Conservation (phyloP, 30 jellyfish, hydroid and myxozoan genomes). For the Turritopsis dohrnii region DNA sequence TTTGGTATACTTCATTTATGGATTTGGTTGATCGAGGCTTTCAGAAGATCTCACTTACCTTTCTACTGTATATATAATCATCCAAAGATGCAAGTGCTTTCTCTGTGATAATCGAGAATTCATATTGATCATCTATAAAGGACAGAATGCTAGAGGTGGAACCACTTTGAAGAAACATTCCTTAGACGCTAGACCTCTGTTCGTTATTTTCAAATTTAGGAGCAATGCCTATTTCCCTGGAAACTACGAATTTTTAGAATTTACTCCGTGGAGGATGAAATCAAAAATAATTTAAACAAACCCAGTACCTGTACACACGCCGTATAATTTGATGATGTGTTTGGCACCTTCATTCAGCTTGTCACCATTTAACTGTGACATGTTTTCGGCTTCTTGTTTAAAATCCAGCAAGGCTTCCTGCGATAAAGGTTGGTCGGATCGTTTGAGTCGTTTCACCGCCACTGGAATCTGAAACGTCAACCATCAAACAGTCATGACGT, state of each 20-base stretch:
- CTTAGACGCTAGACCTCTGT: background rate
- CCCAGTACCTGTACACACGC: conserved; percentile 33
- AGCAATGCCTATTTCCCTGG: too few relatives aligned
- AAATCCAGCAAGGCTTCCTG: conserved; percentile 25
- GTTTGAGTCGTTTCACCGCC: conserved; percentile 23
- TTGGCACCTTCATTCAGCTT: conserved; percentile 4
- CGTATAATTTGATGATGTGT: conserved; percentile 25
- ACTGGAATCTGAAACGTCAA: conserved; percentile 24
- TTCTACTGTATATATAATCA: background rate
- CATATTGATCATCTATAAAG: background rate
- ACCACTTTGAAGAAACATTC: background rate
- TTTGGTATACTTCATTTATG: too few relatives aligned
- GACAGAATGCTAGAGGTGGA: background rate
- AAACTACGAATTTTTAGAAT: too few relatives aligned
- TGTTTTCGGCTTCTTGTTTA: conserved; percentile 26
- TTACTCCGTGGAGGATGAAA: background rate
- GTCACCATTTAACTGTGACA: conserved; percentile 23
- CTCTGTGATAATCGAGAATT: conserved; percentile 5
- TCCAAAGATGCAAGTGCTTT: background rate
- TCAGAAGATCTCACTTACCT: background rate
- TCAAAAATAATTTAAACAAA: background rate
- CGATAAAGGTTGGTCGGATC: background rate
- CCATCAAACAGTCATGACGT: background rate
- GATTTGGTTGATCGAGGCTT: background rate
- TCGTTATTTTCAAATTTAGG: background rate